Percentiles rank a stretch among this genome's conserved stretches.
Conservation (phyloP, 2,113 vertebrate genomes). For the Ciconia boyciana region DNA sequence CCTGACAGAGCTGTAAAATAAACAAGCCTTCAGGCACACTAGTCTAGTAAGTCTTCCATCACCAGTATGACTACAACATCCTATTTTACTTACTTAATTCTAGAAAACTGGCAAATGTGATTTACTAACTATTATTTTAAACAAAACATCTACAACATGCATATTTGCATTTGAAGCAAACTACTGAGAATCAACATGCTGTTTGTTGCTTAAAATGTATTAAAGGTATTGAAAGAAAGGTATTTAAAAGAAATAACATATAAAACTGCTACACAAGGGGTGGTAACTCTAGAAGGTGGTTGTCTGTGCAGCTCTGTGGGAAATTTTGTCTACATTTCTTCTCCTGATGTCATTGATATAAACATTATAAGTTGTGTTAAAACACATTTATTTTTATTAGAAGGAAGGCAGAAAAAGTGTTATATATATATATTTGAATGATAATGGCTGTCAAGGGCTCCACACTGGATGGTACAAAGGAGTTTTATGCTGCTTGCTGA, state of each 20-base stretch:
- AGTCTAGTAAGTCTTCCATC: background rate
- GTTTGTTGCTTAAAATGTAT: background rate
- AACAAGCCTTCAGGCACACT: background rate
- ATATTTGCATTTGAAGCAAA: background rate
- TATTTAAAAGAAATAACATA: background rate
- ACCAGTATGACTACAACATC: background rate
- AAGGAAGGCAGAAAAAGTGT: background rate
- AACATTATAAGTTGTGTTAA: background rate
- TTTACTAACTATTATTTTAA: background rate
- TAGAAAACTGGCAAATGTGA: background rate
- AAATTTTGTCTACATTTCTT: background rate
- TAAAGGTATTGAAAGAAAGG: background rate
- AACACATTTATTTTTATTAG: background rate
- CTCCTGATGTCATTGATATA: background rate
- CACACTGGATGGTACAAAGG: no score
- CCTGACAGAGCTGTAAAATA: background rate
- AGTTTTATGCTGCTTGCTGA: background rate
- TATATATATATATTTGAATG: background rate
- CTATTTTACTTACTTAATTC: background rate
- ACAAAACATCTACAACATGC: fast-evolving
- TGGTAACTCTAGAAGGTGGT: background rate
- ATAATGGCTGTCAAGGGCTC: background rate
- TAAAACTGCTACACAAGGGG: background rate
- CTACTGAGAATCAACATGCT: background rate
- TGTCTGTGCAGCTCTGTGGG: background rate